phyloP scores from a whole-genome alignment of 2,113 vertebrate species.

The Archilochus colubris region DNA sequence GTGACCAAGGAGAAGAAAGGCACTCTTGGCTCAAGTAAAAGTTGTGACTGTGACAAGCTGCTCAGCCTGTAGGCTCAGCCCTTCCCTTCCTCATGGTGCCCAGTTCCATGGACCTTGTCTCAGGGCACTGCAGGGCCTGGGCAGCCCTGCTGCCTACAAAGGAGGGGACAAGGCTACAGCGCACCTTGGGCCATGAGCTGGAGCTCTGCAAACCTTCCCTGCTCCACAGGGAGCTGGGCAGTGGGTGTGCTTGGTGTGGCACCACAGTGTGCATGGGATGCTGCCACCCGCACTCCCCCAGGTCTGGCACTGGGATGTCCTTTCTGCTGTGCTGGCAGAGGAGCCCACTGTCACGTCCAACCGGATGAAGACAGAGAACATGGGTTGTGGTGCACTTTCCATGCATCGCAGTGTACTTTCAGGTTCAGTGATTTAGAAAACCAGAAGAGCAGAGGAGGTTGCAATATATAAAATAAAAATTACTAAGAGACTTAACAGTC shows the following conservation, averaged over 20 bases:
- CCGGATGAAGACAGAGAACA: neutral
- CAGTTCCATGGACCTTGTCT: neutral
- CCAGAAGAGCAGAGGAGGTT: neutral
- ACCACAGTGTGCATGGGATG: rapidly evolving
- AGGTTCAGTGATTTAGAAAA: neutral
- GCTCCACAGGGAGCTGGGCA: rapidly evolving
- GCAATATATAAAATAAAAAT: neutral
- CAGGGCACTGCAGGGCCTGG: rapidly evolving
- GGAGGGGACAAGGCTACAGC: neutral
- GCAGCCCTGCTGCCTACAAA: rapidly evolving
- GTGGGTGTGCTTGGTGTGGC: rapidly evolving
- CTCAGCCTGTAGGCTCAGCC: neutral
- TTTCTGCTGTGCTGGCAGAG: neutral
- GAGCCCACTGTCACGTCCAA: neutral
- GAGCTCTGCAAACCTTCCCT: neutral
- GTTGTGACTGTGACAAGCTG: rapidly evolving
- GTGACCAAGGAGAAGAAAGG: neutral
- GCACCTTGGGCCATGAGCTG: neutral
- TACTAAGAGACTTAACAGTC: neutral
- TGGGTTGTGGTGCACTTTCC: neutral
- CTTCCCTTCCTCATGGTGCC: neutral
- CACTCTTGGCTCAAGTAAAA: neutral
- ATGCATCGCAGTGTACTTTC: rapidly evolving
- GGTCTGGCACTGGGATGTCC: rapidly evolving
- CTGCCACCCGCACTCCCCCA: neutral